Percentiles rank a stretch among this genome's conserved stretches.
Evolutionary conservation across 2,888 invertebrate species (phyloP).

Genomic region (Orchesellides sinensis): DNA sequence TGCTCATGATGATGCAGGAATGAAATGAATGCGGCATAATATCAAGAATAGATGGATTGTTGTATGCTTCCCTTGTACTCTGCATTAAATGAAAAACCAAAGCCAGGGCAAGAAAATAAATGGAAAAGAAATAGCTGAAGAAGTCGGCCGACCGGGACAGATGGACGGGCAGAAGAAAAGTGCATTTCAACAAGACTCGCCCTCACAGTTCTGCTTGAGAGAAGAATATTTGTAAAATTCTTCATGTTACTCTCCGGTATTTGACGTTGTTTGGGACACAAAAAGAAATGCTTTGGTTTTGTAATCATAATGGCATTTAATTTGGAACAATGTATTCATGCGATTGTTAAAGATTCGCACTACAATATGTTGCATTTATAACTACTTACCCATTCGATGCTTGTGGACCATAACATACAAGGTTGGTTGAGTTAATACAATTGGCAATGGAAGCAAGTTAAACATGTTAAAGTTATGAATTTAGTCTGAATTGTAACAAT

Average conservation of each 20-base stretch:
- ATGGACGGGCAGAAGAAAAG: slow-evolving; percentile 35
- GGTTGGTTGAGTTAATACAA: slow-evolving; percentile 50
- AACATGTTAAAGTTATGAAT: too few species aligned
- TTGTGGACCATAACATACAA: slow-evolving; percentile 48
- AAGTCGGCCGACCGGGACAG: slow-evolving; percentile 41
- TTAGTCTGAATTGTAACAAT: too few species aligned
- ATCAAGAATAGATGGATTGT: slow-evolving; percentile 4
- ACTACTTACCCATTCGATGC: slow-evolving; percentile 20
- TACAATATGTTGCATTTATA: slow-evolving; percentile 3
- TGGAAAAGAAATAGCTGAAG: not conserved
- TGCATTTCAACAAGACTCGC: slow-evolving; percentile 37
- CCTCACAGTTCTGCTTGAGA: slow-evolving; percentile 25
- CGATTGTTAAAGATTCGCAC: not conserved
- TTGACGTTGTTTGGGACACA: not conserved
- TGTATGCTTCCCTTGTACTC: not conserved
- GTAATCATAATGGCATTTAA: not conserved
- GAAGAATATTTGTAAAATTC: not conserved
- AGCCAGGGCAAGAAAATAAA: not conserved
- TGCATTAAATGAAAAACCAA: slow-evolving; percentile 21
- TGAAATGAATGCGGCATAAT: slow-evolving; percentile 41
- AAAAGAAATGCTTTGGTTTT: not conserved
- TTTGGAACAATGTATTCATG: slow-evolving; percentile 2
- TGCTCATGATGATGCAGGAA: slow-evolving; percentile 36
- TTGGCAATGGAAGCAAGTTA: slow-evolving; percentile 26
- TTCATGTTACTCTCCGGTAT: not conserved